A percentile compares a stretch with the other conserved stretches of the same genome.
Evolutionary conservation across 2,888 invertebrate species (phyloP).

Genomic region (Cerceris ruficornis): DNA sequence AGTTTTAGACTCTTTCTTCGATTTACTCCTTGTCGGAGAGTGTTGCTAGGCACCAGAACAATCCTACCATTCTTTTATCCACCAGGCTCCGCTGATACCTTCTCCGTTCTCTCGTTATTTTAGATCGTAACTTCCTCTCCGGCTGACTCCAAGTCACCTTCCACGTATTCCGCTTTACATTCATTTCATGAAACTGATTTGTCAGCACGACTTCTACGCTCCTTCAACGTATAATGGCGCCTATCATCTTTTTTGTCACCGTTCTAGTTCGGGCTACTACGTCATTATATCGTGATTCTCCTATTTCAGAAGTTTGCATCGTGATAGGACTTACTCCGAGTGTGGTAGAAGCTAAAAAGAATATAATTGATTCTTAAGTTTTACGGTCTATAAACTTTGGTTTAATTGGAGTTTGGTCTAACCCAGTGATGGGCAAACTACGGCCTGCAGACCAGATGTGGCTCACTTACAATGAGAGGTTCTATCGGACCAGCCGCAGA

Average conservation of each 20-base stretch:
- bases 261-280: background rate
- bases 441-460: too few species aligned
- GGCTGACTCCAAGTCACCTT: constrained; percentile 1
- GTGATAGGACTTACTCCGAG: background rate
- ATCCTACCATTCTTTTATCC: constrained; percentile 32
- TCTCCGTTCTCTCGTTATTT: constrained; percentile 19
- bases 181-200: constrained; percentile 44
- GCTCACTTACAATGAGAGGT: too few species aligned
- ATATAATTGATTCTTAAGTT: too few species aligned
- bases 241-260: background rate
- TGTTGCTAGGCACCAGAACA: constrained; percentile 27
- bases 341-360: too few species aligned
- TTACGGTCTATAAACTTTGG: too few species aligned
- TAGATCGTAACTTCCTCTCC: background rate
- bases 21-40: constrained; percentile 16
- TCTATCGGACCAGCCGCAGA: too few species aligned
- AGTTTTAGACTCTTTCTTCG: constrained; percentile 28
- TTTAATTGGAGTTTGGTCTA: too few species aligned
- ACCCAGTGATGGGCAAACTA: too few species aligned
- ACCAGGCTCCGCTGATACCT: background rate
- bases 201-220: constrained; percentile 15
- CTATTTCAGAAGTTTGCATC: constrained; percentile 4
- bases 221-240: constrained; percentile 24
- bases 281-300: background rate
- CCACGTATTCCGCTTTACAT: constrained; percentile 25